Conservation (phyloP, 1,140 invertebrate genomes). For the Eurosta solidaginis region DNA sequence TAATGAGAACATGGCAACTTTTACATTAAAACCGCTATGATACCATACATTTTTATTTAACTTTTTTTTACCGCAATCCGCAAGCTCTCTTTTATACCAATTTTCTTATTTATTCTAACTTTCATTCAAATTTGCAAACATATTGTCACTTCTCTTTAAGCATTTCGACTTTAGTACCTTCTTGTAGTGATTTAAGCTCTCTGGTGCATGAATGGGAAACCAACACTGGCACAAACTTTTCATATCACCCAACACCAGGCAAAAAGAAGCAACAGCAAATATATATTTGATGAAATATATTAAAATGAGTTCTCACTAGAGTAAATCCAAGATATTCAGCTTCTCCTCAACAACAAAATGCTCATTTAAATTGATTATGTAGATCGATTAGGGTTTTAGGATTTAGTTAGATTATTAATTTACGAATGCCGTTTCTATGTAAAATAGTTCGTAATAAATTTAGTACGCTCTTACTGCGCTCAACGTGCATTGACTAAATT, state of each 20-base stretch:
- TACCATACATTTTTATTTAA: background rate
- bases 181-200: conserved; percentile 5
- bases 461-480: too few relatives aligned
- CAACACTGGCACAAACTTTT: background rate
- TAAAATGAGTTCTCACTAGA: too few relatives aligned
- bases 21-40: background rate
- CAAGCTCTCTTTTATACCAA: background rate
- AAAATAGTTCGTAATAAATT: too few relatives aligned
- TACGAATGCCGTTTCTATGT: too few relatives aligned
- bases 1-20: background rate
- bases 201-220: conserved; percentile 21
- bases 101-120: background rate
- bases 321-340: too few relatives aligned
- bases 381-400: too few relatives aligned
- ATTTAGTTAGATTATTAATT: too few relatives aligned
- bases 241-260: background rate
- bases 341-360: too few relatives aligned
- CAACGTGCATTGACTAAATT: too few relatives aligned
- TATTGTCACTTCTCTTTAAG: background rate
- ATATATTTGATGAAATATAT: too few relatives aligned
- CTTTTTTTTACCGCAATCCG: background rate
- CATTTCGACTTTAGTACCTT: background rate
- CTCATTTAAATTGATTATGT: too few relatives aligned
- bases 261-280: background rate
- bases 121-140: background rate